phyloP scores from a whole-genome alignment of 2,888 invertebrate species.

The Ryuthela nishihirai region DNA sequence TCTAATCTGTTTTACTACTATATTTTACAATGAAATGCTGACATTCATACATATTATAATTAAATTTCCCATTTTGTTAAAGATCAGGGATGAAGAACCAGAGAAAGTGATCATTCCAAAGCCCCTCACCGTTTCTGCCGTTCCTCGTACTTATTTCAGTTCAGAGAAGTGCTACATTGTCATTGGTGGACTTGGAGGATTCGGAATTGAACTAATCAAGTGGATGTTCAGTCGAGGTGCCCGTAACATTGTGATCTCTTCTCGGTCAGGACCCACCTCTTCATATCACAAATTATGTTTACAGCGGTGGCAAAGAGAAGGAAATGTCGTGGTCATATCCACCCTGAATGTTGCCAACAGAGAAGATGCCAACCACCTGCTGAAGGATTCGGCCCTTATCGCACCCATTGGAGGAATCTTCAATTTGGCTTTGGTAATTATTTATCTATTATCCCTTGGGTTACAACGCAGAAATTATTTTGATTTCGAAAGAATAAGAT shows the following conservation, averaged over 20 bases:
- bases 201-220: slow-evolving; percentile 87
- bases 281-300: slow-evolving; percentile 90
- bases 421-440: slow-evolving; percentile 87
- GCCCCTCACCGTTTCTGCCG: slow-evolving; percentile 61
- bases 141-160: slow-evolving; percentile 74
- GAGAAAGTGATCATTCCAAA: slow-evolving; percentile 45
- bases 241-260: slow-evolving; percentile 75
- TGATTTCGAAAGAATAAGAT: no score
- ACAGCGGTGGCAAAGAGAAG: slow-evolving; percentile 61
- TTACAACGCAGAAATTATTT: no score
- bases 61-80: not conserved
- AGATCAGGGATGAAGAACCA: slow-evolving; percentile 74
- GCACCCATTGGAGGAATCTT: slow-evolving; percentile 83
- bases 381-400: slow-evolving; percentile 62
- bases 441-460: no score
- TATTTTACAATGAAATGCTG: no score
- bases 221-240: slow-evolving; percentile 89
- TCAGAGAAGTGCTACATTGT: slow-evolving; percentile 56
- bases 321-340: slow-evolving; percentile 64
- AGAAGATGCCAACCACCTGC: slow-evolving; percentile 65
- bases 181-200: slow-evolving; percentile 84
- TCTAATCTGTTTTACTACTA: no score
- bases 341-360: slow-evolving; percentile 67
- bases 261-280: slow-evolving; percentile 81
- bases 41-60: no score